phyloP scores from a whole-genome alignment of 2,113 vertebrate species.

The Xenotilapia flavipinnis region DNA sequence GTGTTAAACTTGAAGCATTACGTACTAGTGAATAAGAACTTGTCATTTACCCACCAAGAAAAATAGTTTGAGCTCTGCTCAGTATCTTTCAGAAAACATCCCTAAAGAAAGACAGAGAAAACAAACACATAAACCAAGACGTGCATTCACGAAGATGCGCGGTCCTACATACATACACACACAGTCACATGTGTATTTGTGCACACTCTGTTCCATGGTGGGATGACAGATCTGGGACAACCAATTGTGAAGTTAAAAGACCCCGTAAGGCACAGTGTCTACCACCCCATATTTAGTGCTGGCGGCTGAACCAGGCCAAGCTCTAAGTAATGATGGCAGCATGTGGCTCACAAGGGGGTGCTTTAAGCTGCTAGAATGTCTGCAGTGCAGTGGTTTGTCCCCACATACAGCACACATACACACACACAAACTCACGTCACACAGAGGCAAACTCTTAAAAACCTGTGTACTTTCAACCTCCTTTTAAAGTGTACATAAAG shows the following conservation, averaged over 20 bases:
- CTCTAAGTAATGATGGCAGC: constrained; percentile 53
- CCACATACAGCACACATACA: neutral
- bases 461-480: neutral
- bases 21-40: neutral
- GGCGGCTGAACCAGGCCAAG: constrained; percentile 19
- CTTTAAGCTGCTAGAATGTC: constrained; percentile 25
- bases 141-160: neutral
- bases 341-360: constrained; percentile 42
- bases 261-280: constrained; percentile 46
- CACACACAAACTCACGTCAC: neutral
- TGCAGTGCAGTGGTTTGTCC: constrained; percentile 8
- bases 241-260: constrained; percentile 52
- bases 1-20: neutral
- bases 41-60: neutral
- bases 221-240: constrained; percentile 63
- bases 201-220: neutral
- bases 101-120: constrained; percentile 1
- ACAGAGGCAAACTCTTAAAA: neutral
- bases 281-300: constrained; percentile 35
- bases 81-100: neutral
- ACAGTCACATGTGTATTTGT: neutral
- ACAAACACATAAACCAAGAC: neutral
- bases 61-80: neutral
- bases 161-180: neutral
- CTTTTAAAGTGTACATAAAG: neutral